Evolutionary conservation across 1,140 invertebrate species (phyloP), one percentile per base, ranked within the genome.

Genomic region (Bradynema listronoti): DNA sequence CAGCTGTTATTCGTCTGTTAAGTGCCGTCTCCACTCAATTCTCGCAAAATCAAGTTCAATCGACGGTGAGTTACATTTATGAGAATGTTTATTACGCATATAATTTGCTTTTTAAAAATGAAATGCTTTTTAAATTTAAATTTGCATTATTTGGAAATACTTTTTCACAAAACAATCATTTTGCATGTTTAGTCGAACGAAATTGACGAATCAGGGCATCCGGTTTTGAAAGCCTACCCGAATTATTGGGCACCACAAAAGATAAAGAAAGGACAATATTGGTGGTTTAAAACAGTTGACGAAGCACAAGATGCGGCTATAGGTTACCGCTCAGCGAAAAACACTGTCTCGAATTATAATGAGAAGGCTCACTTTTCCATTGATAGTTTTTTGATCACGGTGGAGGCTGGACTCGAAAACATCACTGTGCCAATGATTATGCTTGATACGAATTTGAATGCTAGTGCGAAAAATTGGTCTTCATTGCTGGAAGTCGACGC

Each of bases 351-450:
- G 45, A 47, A 43, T 22, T 3, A 43, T 22, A 6, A 3, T 43
- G 27, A 69, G 49, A 70, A 83, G 81, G 60, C 83, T 67, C 72
- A 81, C 1, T 60, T 83, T 9, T 68, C 73, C 4, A 73, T 81
- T 41, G 78, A 81, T 9, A 73, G 67, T 36, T 72, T 84, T 56
- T 81, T 90, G 0, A 66, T 94, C 2, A 91, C 89, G 1, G 77
- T 96, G 16, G 91, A 95, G 80, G 87, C 89, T 66, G 90, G 90
- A 52, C 82, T 88, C 16, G 90, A 89, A 0, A 87, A 85, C 56
- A 86, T 88, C 76, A 92, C 90, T 1, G 83, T 91, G 36, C 91
- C 92, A 0, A 86, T 96, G 78, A 80, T 97, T 3, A 82, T 90
- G 1, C 81, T 92, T 56, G 87, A 94, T 72, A 84, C 87, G 1